These are phyloP conservation scores for Parnassius glacialis DNA, from an alignment of 2,888 invertebrate species.

Conservation along the genomic window DNA sequence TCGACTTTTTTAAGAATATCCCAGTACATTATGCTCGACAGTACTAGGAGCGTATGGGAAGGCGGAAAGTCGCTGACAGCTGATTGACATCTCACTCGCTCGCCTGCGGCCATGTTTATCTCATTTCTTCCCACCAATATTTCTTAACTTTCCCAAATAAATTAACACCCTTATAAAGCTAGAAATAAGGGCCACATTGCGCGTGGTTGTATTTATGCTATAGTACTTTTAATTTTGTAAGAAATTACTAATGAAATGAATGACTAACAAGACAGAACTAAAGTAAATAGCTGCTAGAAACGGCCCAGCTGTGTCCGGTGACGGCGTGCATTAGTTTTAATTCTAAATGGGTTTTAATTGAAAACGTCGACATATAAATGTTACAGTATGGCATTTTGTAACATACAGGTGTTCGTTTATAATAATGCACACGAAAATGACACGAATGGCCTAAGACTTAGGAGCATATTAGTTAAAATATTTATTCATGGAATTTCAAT, in stretches of 20 bases:
- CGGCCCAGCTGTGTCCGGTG: slow-evolving; percentile 77
- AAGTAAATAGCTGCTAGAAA: slow-evolving; percentile 76
- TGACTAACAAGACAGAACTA: slow-evolving; percentile 77
- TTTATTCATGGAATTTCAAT: background rate
- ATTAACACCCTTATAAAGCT: slow-evolving; percentile 12
- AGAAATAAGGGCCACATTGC: slow-evolving; percentile 32
- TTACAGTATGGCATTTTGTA: slow-evolving; percentile 50
- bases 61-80: slow-evolving; percentile 74
- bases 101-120: slow-evolving; percentile 72
- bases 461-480: background rate
- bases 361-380: slow-evolving; percentile 58
- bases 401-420: slow-evolving; percentile 37
- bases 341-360: slow-evolving; percentile 77
- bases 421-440: no score
- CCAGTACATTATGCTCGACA: slow-evolving; percentile 53
- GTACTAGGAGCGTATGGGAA: slow-evolving; percentile 71
- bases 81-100: slow-evolving; percentile 79
- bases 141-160: slow-evolving; percentile 9
- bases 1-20: slow-evolving; percentile 23
- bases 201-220: slow-evolving; percentile 15
- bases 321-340: slow-evolving; percentile 68
- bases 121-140: slow-evolving; percentile 52
- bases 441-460: no score
- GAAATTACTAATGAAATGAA: slow-evolving; percentile 76
- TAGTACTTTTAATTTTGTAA: slow-evolving; percentile 40